Evolutionary conservation across 2,888 invertebrate genomes (phyloP).

Genomic region (Heteromurus nitidus): DNA sequence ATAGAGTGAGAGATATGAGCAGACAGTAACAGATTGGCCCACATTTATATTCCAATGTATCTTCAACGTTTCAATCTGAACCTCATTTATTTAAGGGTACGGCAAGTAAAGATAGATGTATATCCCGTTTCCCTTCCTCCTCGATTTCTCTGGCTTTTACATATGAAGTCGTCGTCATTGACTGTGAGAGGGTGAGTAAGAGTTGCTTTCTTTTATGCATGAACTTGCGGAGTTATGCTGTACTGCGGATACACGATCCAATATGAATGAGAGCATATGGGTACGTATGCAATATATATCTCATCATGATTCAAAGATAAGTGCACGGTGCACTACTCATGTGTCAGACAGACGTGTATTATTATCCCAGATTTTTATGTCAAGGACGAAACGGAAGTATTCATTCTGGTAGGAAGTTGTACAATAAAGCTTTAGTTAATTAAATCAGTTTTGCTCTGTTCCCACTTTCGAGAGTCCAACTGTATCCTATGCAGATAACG

Average conservation of each 20-base stretch:
- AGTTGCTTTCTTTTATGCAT: neutral
- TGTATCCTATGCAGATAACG: neutral
- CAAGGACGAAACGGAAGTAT: neutral
- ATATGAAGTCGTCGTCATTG: too few species aligned
- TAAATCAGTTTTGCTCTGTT: neutral
- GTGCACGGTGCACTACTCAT: too few species aligned
- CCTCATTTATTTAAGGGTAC: slow-evolving; percentile 60
- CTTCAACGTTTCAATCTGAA: slow-evolving; percentile 58
- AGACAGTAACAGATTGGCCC: slow-evolving; percentile 66
- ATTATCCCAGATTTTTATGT: neutral
- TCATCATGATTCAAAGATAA: too few species aligned
- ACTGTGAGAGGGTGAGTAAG: too few species aligned
- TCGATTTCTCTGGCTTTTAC: slow-evolving; percentile 35
- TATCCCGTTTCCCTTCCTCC: neutral
- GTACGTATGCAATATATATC: too few species aligned
- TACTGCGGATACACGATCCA: too few species aligned
- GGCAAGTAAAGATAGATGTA: neutral
- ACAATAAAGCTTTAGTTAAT: neutral
- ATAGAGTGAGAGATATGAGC: slow-evolving; percentile 60
- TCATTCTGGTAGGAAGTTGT: neutral
- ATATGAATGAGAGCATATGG: too few species aligned
- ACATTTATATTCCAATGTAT: slow-evolving; percentile 60
- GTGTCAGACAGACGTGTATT: neutral
- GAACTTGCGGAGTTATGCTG: too few species aligned
- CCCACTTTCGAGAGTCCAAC: neutral